These are phyloP conservation scores for Zosterops hypoxanthus DNA, from an alignment of 2,113 vertebrate species.

Conservation along the genomic window DNA sequence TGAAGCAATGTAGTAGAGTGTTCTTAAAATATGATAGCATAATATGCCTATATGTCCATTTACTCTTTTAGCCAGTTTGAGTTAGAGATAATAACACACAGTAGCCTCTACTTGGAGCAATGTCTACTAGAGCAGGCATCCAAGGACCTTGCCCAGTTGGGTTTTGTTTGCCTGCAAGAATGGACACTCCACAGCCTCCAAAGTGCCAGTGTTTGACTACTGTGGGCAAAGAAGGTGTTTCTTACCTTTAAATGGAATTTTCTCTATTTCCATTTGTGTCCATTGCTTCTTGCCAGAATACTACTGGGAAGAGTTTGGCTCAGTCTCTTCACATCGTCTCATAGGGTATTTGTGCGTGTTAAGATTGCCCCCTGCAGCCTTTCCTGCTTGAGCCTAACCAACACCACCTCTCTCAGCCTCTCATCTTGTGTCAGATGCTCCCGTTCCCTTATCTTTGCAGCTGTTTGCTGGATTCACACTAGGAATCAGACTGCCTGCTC, in stretches of 20 bases:
- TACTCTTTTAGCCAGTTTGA: neutral
- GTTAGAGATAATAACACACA: neutral
- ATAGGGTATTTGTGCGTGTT: neutral
- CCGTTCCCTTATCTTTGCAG: neutral
- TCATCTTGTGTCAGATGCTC: accelerated
- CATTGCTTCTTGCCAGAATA: neutral
- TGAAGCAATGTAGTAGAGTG: neutral
- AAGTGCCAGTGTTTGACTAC: neutral
- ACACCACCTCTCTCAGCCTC: neutral
- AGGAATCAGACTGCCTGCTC: neutral
- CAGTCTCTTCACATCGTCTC: neutral
- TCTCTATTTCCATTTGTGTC: neutral
- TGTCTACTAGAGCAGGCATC: neutral
- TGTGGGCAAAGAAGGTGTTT: neutral
- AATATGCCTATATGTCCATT: neutral
- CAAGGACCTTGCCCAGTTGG: neutral
- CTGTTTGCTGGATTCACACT: neutral
- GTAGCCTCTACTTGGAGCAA: neutral
- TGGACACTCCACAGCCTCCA: neutral
- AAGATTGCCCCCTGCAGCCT: too few species aligned
- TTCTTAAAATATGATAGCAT: neutral
- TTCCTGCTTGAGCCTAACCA: neutral
- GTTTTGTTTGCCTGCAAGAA: neutral
- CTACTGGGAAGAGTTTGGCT: neutral
- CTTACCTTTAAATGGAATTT: neutral